phyloP scores from a whole-genome alignment of 2,113 vertebrate species.

The Salvelinus namaycush region DNA sequence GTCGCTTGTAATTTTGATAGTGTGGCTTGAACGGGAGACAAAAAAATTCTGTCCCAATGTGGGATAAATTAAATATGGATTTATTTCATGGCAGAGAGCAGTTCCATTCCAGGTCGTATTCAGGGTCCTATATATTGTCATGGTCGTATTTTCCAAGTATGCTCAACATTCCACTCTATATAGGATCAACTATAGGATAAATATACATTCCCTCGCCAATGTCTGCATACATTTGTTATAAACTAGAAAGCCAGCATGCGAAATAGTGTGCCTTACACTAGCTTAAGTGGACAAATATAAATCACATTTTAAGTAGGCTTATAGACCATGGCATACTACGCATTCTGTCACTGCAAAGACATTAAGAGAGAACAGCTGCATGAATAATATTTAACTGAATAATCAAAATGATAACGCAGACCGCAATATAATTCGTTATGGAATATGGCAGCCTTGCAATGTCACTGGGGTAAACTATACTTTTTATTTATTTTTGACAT shows the following conservation, averaged over 20 bases:
- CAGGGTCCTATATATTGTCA: too few species aligned
- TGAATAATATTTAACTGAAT: too few species aligned
- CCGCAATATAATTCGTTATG: neutral
- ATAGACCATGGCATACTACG: too few species aligned
- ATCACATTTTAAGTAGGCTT: too few species aligned
- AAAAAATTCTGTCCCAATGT: slow-evolving; percentile 61
- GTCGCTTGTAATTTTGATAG: slow-evolving; percentile 54
- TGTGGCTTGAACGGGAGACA: slow-evolving; percentile 66
- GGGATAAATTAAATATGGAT: slow-evolving; percentile 69
- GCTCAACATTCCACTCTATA: slow-evolving; percentile 38
- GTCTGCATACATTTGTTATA: slow-evolving; percentile 7
- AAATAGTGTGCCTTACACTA: neutral
- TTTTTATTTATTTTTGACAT: too few species aligned
- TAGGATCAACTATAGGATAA: neutral
- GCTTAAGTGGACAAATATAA: too few species aligned
- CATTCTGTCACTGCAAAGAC: too few species aligned
- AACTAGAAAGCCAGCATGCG: neutral
- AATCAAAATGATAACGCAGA: too few species aligned
- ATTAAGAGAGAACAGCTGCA: too few species aligned
- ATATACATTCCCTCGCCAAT: neutral
- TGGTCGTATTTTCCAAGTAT: neutral
- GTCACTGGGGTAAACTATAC: neutral
- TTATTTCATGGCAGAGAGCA: slow-evolving; percentile 61
- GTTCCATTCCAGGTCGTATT: slow-evolving; percentile 44
- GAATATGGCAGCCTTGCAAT: neutral